Base-by-base conservation (phyloP, 2,113 vertebrate genomes). In the Strix uralensis region DNA sequence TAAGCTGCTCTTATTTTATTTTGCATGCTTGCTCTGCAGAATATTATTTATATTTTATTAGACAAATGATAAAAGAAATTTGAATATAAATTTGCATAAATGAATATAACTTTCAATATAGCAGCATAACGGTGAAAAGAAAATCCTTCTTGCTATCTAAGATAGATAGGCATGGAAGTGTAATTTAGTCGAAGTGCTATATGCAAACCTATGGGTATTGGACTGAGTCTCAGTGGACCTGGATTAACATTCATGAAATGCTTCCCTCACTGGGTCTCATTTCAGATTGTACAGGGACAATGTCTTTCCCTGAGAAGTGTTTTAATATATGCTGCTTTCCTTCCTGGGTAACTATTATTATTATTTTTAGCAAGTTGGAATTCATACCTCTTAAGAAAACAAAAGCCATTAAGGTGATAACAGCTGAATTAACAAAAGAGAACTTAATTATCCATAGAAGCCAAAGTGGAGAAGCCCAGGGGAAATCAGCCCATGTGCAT, bases 161-260 rank as follows among this genome's bases (percentile, higher is more conserved):
- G 40, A 70, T 26, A 73, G 55, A n/a, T n/a, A 51, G 21, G 13
- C n/a, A 59, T 36, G 42, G 38, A 80, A 73, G 8, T 81, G 51
- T 70, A 86, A 95, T 70, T 71, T 62, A 69, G 51, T 59, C 49
- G 63, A 93, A 93, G 27, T 42, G 71, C 86, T 88, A 14, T 66
- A 88, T 94, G 73, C 71, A 88, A 70, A 80, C 58, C 63, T 80
- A 20, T 21, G 30, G 34, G 42, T 72, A 75, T 49, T 83, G 54
- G 46, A 10, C 72, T 88, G 80, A 86, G 44, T 16, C 36, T 74
- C 57, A 6, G 52, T 75, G 65, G 42, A 49, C 65, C 15, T 71
- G 77, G 84, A 78, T 81, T 81, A 92, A 73, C 61, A 52, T 94
- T 91, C 57, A 75, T 86, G 21, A 89, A 87, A 74, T 69, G 52